Evolutionary conservation across 2,888 invertebrate genomes (phyloP).

Genomic region (Priapulus caudatus): DNA sequence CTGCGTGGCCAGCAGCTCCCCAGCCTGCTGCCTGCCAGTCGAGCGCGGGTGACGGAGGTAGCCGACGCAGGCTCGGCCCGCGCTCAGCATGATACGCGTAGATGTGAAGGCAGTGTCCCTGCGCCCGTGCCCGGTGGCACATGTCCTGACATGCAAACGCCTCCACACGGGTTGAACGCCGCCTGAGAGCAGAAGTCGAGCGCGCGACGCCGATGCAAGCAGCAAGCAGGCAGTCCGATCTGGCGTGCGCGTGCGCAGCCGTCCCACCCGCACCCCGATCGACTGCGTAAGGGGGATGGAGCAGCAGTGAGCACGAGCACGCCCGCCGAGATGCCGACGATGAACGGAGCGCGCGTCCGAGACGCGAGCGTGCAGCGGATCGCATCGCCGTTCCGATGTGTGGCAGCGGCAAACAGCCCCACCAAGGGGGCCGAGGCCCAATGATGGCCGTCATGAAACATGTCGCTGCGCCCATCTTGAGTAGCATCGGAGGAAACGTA

Average conservation of each 20-base stretch:
- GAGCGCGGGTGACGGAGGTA: constrained; percentile 29
- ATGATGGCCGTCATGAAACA: constrained; percentile 40
- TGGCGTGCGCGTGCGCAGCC: too few relatives aligned
- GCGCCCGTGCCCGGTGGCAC: constrained; percentile 27
- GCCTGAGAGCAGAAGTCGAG: constrained; percentile 28
- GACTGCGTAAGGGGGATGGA: constrained; percentile 35
- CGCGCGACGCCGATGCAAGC: constrained; percentile 26
- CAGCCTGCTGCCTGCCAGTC: constrained; percentile 25
- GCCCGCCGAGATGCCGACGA: constrained; percentile 35
- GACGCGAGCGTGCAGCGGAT: constrained; percentile 35
- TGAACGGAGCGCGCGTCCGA: constrained; percentile 41
- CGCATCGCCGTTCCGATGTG: constrained; percentile 40
- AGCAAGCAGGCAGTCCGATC: constrained; percentile 16
- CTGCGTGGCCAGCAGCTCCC: constrained; percentile 21
- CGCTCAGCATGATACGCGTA: constrained; percentile 30
- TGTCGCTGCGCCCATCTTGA: constrained; percentile 41
- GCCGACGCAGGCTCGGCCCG: constrained; percentile 32
- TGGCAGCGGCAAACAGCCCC: constrained; percentile 39
- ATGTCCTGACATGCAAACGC: too few relatives aligned
- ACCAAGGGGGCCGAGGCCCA: constrained; percentile 40
- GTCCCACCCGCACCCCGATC: constrained; percentile 12
- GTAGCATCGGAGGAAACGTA: constrained; percentile 42
- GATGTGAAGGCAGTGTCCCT: constrained; percentile 26
- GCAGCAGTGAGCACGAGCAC: constrained; percentile 36
- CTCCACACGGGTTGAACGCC: constrained; percentile 32